These are phyloP conservation scores for Archivesica marissinica DNA, from an alignment of 1,140 invertebrate species.

Conservation along the genomic window DNA sequence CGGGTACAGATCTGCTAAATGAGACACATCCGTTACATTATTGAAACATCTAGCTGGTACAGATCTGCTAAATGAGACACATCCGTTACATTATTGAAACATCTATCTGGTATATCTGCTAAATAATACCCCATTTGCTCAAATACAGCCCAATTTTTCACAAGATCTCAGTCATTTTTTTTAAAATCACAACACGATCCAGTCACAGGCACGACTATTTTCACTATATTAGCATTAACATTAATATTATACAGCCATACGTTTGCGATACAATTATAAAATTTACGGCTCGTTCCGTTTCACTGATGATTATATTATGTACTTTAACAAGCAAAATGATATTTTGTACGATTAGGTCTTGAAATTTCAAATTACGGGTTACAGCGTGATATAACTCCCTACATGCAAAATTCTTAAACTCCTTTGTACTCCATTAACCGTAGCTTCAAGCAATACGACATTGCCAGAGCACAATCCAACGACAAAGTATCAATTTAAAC, in stretches of 20 bases:
- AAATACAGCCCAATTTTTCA: neutral
- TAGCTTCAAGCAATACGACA: neutral
- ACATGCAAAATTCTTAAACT: neutral
- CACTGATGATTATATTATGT: neutral
- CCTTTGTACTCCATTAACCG: neutral
- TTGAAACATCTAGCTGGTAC: no score
- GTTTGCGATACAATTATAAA: neutral
- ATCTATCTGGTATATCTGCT: no score
- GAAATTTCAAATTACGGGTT: neutral
- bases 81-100: neutral
- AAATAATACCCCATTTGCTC: neutral
- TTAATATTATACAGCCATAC: neutral
- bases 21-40: neutral
- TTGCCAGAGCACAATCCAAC: neutral
- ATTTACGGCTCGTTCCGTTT: neutral
- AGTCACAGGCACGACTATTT: neutral
- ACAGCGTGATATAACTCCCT: no score
- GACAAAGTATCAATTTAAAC: conserved; percentile 10
- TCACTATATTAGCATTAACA: neutral
- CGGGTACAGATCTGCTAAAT: no score
- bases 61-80: neutral
- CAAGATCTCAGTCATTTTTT: neutral
- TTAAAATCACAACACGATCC: neutral
- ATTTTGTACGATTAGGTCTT: neutral
- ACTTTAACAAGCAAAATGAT: neutral